These are phyloP conservation scores for Neodiprion fabricii DNA, from an alignment of 1,140 invertebrate genomes.

Conservation along the genomic window DNA sequence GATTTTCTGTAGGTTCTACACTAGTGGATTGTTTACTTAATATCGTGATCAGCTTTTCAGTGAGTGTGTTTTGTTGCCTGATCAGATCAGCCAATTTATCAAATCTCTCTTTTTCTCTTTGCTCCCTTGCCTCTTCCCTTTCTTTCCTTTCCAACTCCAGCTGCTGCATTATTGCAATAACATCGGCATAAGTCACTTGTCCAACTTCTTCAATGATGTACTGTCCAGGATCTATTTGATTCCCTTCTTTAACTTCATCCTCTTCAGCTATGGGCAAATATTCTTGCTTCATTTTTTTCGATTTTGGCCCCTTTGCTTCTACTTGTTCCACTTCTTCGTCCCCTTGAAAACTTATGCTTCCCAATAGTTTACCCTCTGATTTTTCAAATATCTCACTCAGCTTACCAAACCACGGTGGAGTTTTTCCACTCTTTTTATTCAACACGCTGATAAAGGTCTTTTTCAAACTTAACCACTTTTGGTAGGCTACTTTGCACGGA, in stretches of 20 bases:
- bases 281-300: background rate
- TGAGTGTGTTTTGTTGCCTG: background rate
- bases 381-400: background rate
- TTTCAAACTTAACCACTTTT: background rate
- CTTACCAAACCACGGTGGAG: background rate
- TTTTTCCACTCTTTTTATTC: background rate
- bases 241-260: background rate
- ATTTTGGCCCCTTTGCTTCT: background rate
- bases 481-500: background rate
- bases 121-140: background rate
- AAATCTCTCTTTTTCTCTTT: background rate
- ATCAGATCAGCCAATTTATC: constrained; percentile 1
- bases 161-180: background rate
- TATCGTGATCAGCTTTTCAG: background rate
- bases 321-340: background rate
- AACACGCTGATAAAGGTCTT: background rate
- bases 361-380: background rate
- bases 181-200: background rate
- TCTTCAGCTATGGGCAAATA: background rate
- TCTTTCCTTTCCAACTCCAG: background rate
- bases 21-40: background rate
- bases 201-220: background rate
- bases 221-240: background rate
- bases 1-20: background rate
- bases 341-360: background rate